A percentile compares a stretch with the other conserved stretches of the same genome.
Conservation (phyloP, 2,797 vertebrate species). For the Muscicapa comitata region DNA sequence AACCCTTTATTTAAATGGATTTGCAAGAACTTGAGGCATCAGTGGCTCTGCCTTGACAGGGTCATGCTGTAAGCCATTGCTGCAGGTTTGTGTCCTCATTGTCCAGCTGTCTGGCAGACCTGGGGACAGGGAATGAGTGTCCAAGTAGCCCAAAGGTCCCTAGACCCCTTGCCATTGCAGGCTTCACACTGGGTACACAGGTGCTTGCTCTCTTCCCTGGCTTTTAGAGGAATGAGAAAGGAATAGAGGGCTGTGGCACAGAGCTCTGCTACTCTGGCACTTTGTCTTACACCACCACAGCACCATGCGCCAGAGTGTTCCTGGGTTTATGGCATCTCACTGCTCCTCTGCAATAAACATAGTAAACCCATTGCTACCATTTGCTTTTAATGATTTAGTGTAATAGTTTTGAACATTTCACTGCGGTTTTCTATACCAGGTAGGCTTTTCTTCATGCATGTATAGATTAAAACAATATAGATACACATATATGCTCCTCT, state of each 20-base stretch:
- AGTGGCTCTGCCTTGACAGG: not conserved
- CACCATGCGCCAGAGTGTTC: accelerated
- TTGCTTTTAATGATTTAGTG: not conserved
- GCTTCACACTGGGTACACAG: accelerated
- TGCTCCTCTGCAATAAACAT: not conserved
- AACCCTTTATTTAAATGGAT: not conserved
- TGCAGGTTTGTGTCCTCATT: not conserved
- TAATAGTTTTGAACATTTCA: not conserved
- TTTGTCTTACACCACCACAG: not conserved
- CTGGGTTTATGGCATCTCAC: not conserved
- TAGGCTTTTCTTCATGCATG: not conserved
- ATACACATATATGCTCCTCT: not conserved
- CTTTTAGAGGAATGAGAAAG: not conserved
- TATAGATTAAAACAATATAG: not conserved
- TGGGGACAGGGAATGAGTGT: not conserved
- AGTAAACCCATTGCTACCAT: not conserved
- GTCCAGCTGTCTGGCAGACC: not conserved
- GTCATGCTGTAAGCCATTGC: accelerated
- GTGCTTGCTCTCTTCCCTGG: not conserved
- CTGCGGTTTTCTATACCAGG: not conserved
- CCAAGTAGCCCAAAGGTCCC: not conserved
- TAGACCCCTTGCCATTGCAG: not conserved
- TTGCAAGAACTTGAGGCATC: not conserved
- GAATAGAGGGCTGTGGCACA: not conserved
- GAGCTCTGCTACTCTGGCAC: not conserved